A percentile compares a stretch with the other conserved stretches of the same genome.
These are phyloP conservation scores for Pseudochaenichthys georgianus DNA, from an alignment of 2,797 vertebrate species.

Conservation along the genomic window DNA sequence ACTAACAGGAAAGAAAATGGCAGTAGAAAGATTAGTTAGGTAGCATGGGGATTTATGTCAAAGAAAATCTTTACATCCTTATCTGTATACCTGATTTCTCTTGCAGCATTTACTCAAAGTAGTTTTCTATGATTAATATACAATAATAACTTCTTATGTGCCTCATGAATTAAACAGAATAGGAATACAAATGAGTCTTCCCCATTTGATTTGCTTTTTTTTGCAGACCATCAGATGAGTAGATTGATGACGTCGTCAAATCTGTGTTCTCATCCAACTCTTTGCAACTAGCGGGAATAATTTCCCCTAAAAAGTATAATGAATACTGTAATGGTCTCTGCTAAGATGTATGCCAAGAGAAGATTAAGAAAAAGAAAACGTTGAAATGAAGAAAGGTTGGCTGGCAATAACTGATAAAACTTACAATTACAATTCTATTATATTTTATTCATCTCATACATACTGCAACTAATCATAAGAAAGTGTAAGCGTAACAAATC, in stretches of 20 bases:
- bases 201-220: not conserved
- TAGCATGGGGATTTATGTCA: conserved; percentile 27
- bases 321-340: not conserved
- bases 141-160: conserved; percentile 7
- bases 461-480: conserved; percentile 28
- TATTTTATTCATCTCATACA: conserved; percentile 26
- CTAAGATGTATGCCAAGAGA: not conserved
- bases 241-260: not conserved
- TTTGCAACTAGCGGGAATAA: not conserved
- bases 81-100: conserved; percentile 17
- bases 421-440: conserved; percentile 1
- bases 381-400: not conserved
- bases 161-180: conserved; percentile 23
- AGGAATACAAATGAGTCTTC: not conserved
- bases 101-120: not conserved
- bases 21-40: conserved; percentile 20
- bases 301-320: not conserved
- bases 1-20: conserved; percentile 15
- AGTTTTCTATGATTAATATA: not conserved
- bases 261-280: not conserved
- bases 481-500: conserved; percentile 8
- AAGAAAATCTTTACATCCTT: conserved; percentile 24
- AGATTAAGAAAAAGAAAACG: not conserved
- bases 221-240: not conserved
- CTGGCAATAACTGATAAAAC: conserved; percentile 9